Percentiles rank a stretch among this genome's conserved stretches.
These are phyloP conservation scores for Drosophila sturtevanti DNA, from an alignment of 1,140 invertebrate species.

Conservation along the genomic window DNA sequence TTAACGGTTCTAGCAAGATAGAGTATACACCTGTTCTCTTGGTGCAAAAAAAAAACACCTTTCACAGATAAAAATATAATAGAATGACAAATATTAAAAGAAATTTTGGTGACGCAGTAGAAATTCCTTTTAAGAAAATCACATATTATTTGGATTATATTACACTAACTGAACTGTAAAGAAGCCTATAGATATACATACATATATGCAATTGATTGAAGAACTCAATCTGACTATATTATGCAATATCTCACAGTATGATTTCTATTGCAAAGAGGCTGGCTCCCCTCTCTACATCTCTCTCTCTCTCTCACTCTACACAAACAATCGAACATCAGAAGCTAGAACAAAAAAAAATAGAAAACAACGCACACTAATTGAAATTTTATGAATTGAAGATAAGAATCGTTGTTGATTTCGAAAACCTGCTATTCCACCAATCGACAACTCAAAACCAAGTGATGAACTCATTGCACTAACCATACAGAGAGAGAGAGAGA, in stretches of 20 bases:
- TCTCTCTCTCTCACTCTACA: not conserved
- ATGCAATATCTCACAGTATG: not conserved
- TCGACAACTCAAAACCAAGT: conserved; percentile 33
- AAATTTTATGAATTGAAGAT: conserved; percentile 65
- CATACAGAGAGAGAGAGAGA: not conserved
- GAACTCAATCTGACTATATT: not conserved
- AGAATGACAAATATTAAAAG: no score
- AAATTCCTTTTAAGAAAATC: no score
- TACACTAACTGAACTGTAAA: no score
- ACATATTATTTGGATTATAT: no score
- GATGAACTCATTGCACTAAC: conserved; percentile 72
- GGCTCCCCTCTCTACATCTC: no score
- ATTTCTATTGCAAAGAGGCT: not conserved
- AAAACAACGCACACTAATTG: conserved; percentile 62
- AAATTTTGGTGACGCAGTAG: no score
- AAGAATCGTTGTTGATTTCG: conserved; percentile 55
- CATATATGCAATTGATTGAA: no score
- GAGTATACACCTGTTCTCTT: no score
- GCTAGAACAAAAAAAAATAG: not conserved
- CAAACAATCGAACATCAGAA: not conserved
- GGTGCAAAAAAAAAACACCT: no score
- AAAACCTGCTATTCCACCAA: conserved; percentile 39
- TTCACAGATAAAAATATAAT: no score
- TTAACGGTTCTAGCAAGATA: no score
- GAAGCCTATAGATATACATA: no score